A percentile compares a stretch with the other conserved stretches of the same genome.
These are phyloP conservation scores for Xyrichtys novacula DNA, from an alignment of 2,797 vertebrate species.

Conservation along the genomic window DNA sequence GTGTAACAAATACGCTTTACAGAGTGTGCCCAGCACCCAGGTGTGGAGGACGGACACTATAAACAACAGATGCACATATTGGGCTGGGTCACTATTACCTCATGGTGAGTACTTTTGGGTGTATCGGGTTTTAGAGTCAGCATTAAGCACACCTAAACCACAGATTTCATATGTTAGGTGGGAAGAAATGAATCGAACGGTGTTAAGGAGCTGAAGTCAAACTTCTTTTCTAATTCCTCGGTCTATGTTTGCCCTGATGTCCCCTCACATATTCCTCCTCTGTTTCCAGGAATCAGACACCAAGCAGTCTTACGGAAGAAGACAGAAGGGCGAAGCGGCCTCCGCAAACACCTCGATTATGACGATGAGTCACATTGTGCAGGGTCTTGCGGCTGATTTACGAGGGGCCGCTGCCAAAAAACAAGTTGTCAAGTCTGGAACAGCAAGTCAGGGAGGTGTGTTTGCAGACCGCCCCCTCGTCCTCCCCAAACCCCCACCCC, in stretches of 20 bases:
- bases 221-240: not conserved
- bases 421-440: constrained; percentile 81
- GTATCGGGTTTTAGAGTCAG: not conserved
- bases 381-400: constrained; percentile 76
- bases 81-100: constrained; percentile 32
- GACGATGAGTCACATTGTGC: constrained; percentile 71
- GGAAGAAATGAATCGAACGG: not conserved
- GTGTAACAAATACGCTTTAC: constrained; percentile 78
- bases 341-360: constrained; percentile 65
- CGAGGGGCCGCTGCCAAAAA: constrained; percentile 73
- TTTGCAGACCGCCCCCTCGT: constrained; percentile 80
- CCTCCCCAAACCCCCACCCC: constrained; percentile 58
- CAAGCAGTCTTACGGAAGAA: constrained; percentile 17
- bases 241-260: constrained; percentile 20
- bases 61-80: constrained; percentile 58
- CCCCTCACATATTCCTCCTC: constrained; percentile 50
- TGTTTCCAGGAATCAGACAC: constrained; percentile 70
- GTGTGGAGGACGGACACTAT: constrained; percentile 69
- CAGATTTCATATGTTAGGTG: not conserved
- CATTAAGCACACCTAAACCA: not conserved
- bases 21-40: constrained; percentile 80
- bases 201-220: not conserved
- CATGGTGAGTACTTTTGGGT: not conserved
- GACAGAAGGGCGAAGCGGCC: constrained; percentile 43
- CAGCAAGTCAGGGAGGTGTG: constrained; percentile 73